These are phyloP conservation scores for Ophion ellenae DNA, from an alignment of 2,888 invertebrate genomes.

Conservation along the genomic window DNA sequence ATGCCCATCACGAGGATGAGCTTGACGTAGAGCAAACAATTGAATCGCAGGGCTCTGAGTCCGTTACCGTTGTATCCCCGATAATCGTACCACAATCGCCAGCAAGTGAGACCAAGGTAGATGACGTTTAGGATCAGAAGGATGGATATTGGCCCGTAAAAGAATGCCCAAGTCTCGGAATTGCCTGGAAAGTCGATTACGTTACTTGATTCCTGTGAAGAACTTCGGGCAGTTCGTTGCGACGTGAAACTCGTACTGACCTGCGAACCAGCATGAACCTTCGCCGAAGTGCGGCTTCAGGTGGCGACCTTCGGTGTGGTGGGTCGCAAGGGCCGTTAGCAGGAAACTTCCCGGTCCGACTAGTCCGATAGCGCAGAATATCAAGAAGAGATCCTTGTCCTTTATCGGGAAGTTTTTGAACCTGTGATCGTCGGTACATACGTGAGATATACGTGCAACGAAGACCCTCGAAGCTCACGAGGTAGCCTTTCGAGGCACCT, in stretches of 20 bases:
- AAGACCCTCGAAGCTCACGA: background rate
- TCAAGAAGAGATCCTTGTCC: constrained; percentile 85
- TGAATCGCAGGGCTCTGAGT: constrained; percentile 83
- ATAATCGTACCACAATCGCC: constrained; percentile 85
- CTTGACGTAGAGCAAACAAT: constrained; percentile 87
- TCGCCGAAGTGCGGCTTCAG: constrained; percentile 87
- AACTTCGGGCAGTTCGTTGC: too few species aligned
- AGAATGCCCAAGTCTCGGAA: constrained; percentile 87
- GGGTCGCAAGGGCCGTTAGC: constrained; percentile 84
- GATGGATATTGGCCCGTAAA: constrained; percentile 88
- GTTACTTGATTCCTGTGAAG: background rate
- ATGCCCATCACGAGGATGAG: constrained; percentile 89
- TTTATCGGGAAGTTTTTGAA: constrained; percentile 82
- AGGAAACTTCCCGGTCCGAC: constrained; percentile 86
- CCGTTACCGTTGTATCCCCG: constrained; percentile 84
- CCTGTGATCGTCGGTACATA: constrained; percentile 69
- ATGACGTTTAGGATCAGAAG: constrained; percentile 86
- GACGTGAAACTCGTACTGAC: constrained; percentile 81
- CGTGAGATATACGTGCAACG: background rate
- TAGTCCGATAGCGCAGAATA: constrained; percentile 87
- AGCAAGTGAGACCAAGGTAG: constrained; percentile 86
- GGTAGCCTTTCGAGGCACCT: constrained; percentile 10
- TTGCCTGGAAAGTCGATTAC: constrained; percentile 83
- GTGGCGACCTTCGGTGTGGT: constrained; percentile 85
- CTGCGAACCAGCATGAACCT: constrained; percentile 87